Percentiles rank a stretch among this genome's conserved stretches.
phyloP scores from a whole-genome alignment of 2,797 vertebrate genomes.

The Gambelia wislizenii region DNA sequence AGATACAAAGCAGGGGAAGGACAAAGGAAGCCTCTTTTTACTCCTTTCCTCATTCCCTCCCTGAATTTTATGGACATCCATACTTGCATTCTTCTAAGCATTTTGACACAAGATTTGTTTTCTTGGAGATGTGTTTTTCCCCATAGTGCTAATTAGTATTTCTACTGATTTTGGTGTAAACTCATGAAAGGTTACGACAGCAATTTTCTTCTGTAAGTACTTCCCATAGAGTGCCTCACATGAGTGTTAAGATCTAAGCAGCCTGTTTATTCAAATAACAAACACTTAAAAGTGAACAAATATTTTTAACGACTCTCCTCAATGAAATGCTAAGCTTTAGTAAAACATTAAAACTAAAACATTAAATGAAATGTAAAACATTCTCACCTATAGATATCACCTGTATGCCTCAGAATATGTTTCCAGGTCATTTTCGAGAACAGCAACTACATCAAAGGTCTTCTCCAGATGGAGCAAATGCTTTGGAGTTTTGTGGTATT shows the following conservation, averaged over 20 bases:
- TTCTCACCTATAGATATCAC: background rate
- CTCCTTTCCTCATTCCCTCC: too few relatives aligned
- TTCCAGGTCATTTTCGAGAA: background rate
- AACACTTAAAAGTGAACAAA: background rate
- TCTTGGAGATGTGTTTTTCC: background rate
- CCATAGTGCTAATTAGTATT: slow-evolving; percentile 18
- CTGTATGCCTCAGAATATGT: background rate
- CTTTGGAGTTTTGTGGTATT: too few relatives aligned
- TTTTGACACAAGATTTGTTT: slow-evolving; percentile 3
- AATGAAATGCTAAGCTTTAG: background rate
- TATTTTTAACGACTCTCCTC: background rate
- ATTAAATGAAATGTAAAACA: background rate
- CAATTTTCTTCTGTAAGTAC: slow-evolving; percentile 30
- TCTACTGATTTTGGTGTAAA: slow-evolving; percentile 24
- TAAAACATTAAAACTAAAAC: background rate
- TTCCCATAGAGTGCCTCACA: slow-evolving; percentile 11
- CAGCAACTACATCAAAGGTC: background rate
- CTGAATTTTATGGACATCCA: background rate
- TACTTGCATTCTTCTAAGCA: background rate
- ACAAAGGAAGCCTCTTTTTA: background rate
- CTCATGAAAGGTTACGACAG: slow-evolving; percentile 23
- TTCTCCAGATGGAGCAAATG: background rate
- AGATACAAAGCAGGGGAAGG: background rate
- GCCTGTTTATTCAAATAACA: background rate
- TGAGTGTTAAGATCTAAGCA: background rate